These are phyloP conservation scores for Telenomus remus DNA, from an alignment of 1,140 invertebrate genomes.

Conservation along the genomic window DNA sequence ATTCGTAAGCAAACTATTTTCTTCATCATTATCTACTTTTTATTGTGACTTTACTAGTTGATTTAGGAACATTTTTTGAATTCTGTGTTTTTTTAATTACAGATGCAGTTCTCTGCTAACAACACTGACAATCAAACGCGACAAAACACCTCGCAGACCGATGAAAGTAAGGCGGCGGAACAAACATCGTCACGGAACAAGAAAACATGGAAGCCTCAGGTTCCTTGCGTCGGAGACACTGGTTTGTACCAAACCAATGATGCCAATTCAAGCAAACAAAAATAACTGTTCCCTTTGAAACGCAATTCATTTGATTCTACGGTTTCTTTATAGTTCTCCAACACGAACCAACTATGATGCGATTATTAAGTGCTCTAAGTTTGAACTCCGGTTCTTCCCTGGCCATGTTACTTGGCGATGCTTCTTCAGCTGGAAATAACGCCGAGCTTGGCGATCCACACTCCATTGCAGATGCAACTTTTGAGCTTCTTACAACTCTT, in stretches of 20 bases:
- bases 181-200: constrained; percentile 69
- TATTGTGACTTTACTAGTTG: too few species aligned
- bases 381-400: constrained; percentile 82
- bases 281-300: too few species aligned
- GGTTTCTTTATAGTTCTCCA: constrained; percentile 81
- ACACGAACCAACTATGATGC: constrained; percentile 87
- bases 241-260: too few species aligned
- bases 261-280: too few species aligned
- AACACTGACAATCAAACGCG: constrained; percentile 59
- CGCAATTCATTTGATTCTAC: too few species aligned
- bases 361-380: constrained; percentile 84
- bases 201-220: constrained; percentile 66
- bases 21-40: constrained; percentile 1
- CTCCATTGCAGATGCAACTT: constrained; percentile 88
- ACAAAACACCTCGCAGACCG: constrained; percentile 79
- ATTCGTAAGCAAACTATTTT: constrained; percentile 59
- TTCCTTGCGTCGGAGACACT: constrained; percentile 84
- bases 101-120: constrained; percentile 13
- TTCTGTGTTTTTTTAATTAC: too few species aligned
- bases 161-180: constrained; percentile 86
- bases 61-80: too few species aligned
- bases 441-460: constrained; percentile 78
- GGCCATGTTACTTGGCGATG: constrained; percentile 75
- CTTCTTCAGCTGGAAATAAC: constrained; percentile 58
- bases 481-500: constrained; percentile 85